A percentile compares a stretch with the other conserved stretches of the same genome.
Conservation (phyloP, 2,113 vertebrate genomes). For the Limanda limanda region DNA sequence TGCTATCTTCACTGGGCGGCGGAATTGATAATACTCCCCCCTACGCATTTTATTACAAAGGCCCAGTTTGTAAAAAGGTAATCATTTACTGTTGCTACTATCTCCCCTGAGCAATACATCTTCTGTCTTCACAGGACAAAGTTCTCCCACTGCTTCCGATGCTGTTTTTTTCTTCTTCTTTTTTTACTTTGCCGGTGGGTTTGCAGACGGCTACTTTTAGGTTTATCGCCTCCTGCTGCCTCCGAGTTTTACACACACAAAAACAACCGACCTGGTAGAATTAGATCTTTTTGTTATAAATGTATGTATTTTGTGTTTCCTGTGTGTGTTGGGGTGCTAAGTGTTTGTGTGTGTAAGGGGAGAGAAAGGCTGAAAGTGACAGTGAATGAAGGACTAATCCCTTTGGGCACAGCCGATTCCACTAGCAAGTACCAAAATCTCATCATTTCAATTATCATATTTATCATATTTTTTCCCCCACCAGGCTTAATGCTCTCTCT, state of each 20-base stretch:
- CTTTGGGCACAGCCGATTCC: constrained; percentile 72
- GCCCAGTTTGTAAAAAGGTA: constrained; percentile 92
- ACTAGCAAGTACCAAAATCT: constrained; percentile 78
- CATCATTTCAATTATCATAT: constrained; percentile 85
- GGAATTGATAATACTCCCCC: constrained; percentile 91
- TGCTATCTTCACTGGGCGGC: constrained; percentile 92
- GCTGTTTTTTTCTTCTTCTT: constrained; percentile 66
- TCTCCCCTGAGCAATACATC: constrained; percentile 87
- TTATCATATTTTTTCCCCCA: constrained; percentile 80
- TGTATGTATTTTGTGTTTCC: constrained; percentile 32
- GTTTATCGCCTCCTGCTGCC: constrained; percentile 52
- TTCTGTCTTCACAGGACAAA: constrained; percentile 95
- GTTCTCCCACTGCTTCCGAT: constrained; percentile 85
- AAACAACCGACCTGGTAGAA: constrained; percentile 33
- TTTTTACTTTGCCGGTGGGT: constrained; percentile 39
- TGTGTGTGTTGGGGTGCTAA: not conserved
- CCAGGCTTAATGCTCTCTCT: constrained; percentile 73
- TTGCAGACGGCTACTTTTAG: constrained; percentile 53
- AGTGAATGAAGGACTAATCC: constrained; percentile 78
- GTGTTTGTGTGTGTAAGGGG: constrained; percentile 15
- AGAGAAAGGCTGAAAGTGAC: constrained; percentile 69
- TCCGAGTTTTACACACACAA: constrained; percentile 51
- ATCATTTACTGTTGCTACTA: constrained; percentile 91
- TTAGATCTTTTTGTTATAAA: constrained; percentile 36
- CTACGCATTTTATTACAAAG: constrained; percentile 93